A percentile compares a stretch with the other conserved stretches of the same genome.
Evolutionary conservation across 2,888 invertebrate genomes (phyloP).

Genomic region (Argyra leucocephala): DNA sequence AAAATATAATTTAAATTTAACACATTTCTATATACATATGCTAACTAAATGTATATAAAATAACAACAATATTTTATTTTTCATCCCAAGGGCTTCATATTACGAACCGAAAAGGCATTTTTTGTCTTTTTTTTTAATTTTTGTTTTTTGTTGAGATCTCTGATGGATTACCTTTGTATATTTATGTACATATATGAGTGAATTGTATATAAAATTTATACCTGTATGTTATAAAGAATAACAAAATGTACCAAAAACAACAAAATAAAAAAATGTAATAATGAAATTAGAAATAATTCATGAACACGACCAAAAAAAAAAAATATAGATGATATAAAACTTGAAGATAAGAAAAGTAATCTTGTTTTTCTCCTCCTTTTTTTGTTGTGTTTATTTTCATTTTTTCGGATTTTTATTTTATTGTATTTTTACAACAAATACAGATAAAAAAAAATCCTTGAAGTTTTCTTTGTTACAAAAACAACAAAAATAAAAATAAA

Average conservation of each 20-base stretch:
- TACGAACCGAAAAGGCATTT: not conserved
- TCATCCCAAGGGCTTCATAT: not conserved
- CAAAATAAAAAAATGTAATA: not conserved
- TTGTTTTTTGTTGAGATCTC: not conserved
- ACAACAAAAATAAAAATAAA: not conserved
- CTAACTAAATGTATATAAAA: not conserved
- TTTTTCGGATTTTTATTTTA: not conserved
- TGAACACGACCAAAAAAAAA: conserved; percentile 2
- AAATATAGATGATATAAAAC: not conserved
- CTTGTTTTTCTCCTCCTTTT: not conserved
- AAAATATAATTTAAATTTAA: not conserved
- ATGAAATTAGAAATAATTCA: conserved; percentile 6
- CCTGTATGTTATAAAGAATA: not conserved
- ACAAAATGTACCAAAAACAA: not conserved
- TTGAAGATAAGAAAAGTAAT: not conserved
- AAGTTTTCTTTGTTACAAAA: not conserved
- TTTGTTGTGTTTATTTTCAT: not conserved
- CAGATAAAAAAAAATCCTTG: not conserved
- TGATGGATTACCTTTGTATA: conserved; percentile 1
- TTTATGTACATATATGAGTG: not conserved
- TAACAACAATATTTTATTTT: not conserved
- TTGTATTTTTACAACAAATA: conserved; percentile 2
- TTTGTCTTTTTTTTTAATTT: too few relatives aligned
- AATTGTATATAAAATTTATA: not conserved
- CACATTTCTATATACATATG: not conserved